Conservation (phyloP, 1,140 invertebrate genomes). For the Delia radicum region DNA sequence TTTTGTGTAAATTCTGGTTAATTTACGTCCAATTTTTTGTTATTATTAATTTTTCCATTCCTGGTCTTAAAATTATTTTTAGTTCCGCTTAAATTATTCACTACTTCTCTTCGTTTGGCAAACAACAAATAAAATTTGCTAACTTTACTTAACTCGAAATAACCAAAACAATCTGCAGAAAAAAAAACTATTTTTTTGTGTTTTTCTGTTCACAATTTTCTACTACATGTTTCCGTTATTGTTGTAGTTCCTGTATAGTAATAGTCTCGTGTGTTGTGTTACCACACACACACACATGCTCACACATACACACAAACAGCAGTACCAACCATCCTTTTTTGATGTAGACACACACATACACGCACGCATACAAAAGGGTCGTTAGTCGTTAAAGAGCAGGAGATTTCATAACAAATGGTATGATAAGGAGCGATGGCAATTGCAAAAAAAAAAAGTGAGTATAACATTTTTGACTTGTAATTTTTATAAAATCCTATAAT, state of each 20-base stretch:
- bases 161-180: constrained; percentile 34
- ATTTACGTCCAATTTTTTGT: not conserved
- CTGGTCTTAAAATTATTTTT: not conserved
- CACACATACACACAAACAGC: not conserved
- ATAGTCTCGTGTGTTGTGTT: constrained; percentile 1
- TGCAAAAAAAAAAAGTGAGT: not conserved
- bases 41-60: not conserved
- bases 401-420: not conserved
- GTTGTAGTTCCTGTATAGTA: constrained; percentile 8
- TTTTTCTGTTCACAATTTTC: constrained; percentile 19
- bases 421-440: not conserved
- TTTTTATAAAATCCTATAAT: not conserved
- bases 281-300: not conserved
- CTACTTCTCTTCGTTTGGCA: constrained; percentile 34
- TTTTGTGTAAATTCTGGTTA: not conserved
- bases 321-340: constrained; percentile 24
- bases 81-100: constrained; percentile 23
- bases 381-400: not conserved
- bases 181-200: constrained; percentile 1
- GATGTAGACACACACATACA: not conserved
- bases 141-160: constrained; percentile 54
- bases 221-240: constrained; percentile 35
- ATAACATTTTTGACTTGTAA: not conserved
- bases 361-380: not conserved
- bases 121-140: constrained; percentile 40